Evolutionary conservation across 2,888 invertebrate genomes (phyloP).

Genomic region (Pammene fasciana): DNA sequence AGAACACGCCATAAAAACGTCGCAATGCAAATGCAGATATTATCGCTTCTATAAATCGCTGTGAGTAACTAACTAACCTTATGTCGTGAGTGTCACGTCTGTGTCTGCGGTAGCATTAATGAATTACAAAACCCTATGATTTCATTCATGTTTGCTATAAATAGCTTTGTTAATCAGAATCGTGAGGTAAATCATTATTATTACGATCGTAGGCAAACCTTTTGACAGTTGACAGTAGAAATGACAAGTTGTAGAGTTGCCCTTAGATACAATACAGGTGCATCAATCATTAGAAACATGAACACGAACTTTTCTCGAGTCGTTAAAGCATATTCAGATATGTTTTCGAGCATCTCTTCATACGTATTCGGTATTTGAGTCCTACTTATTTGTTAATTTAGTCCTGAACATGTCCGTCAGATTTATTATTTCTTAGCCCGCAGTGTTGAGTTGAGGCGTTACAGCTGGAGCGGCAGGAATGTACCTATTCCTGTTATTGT

Average conservation of each 20-base stretch:
- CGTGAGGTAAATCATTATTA: slow-evolving; percentile 11
- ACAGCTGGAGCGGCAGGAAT: slow-evolving; percentile 29
- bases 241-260: neutral
- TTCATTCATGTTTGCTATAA: slow-evolving; percentile 29
- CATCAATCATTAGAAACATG: too few species aligned
- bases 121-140: slow-evolving; percentile 25
- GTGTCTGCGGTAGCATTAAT: slow-evolving; percentile 26
- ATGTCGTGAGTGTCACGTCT: slow-evolving; percentile 37
- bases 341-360: neutral
- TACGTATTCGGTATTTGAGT: neutral
- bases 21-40: neutral
- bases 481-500: slow-evolving; percentile 47
- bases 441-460: slow-evolving; percentile 21
- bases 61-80: neutral
- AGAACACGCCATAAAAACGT: neutral
- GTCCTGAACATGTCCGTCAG: slow-evolving; percentile 17
- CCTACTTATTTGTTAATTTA: slow-evolving; percentile 25
- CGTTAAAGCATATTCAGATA: too few species aligned
- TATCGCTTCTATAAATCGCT: neutral
- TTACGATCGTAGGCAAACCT: slow-evolving; percentile 4
- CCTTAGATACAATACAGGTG: neutral
- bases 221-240: slow-evolving; percentile 11
- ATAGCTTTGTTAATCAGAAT: slow-evolving; percentile 11
- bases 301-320: too few species aligned
- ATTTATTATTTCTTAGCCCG: slow-evolving; percentile 23